A percentile compares a stretch with the other conserved stretches of the same genome.
Evolutionary conservation across 2,888 invertebrate species (phyloP).

Genomic region (Amitus sp.): DNA sequence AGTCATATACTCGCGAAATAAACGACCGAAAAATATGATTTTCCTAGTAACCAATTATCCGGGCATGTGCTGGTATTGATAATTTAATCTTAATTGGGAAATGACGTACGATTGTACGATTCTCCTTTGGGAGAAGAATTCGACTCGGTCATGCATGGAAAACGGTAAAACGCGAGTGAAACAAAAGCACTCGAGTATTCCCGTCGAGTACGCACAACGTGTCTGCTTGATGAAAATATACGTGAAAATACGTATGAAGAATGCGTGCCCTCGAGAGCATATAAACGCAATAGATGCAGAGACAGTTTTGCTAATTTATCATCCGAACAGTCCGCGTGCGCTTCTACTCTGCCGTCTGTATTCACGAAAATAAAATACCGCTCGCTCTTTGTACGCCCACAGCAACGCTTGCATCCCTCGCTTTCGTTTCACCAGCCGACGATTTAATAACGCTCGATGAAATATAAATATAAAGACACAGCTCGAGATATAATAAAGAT

Average conservation of each 20-base stretch:
- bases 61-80: too few species aligned
- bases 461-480: too few species aligned
- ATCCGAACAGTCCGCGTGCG: slow-evolving; percentile 24
- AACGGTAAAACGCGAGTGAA: slow-evolving; percentile 21
- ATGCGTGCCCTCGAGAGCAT: slow-evolving; percentile 28
- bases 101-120: neutral
- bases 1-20: too few species aligned
- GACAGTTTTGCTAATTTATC: slow-evolving; percentile 39
- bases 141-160: slow-evolving; percentile 24
- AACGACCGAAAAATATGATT: too few species aligned
- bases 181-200: slow-evolving; percentile 19
- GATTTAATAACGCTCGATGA: slow-evolving; percentile 29
- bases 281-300: slow-evolving; percentile 29
- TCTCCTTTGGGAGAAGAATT: neutral
- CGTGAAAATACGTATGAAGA: slow-evolving; percentile 32
- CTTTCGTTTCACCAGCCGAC: slow-evolving; percentile 42
- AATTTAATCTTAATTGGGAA: slow-evolving; percentile 3
- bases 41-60: too few species aligned
- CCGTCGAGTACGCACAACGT: slow-evolving; percentile 26
- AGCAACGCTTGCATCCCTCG: slow-evolving; percentile 14
- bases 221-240: slow-evolving; percentile 40
- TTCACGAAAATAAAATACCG: slow-evolving; percentile 29
- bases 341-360: slow-evolving; percentile 12
- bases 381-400: slow-evolving; percentile 10
- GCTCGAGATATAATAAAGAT: too few species aligned